phyloP scores from a whole-genome alignment of 2,888 invertebrate genomes.

The Apotomis capreana region DNA sequence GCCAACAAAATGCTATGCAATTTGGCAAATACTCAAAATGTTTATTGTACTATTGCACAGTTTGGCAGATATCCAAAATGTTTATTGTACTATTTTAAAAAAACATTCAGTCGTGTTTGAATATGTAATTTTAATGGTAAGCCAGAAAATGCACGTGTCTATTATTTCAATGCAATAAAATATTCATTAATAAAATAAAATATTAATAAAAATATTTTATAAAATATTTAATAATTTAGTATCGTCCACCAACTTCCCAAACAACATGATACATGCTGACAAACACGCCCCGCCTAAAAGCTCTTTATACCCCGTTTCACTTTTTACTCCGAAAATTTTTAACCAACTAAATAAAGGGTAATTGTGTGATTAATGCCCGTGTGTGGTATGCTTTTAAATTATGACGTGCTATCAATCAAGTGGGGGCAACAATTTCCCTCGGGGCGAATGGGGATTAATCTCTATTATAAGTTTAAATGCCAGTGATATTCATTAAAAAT shows the following conservation, averaged over 20 bases:
- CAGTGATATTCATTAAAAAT: neutral
- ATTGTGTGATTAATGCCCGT: slow-evolving; percentile 42
- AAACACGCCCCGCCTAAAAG: slow-evolving; percentile 32
- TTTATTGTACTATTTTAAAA: no score
- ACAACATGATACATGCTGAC: slow-evolving; percentile 23
- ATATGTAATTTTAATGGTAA: no score
- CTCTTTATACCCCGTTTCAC: slow-evolving; percentile 24
- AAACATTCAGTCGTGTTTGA: no score
- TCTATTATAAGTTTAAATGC: neutral
- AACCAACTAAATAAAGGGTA: slow-evolving; percentile 39
- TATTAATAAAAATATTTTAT: no score
- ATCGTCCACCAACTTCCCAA: neutral
- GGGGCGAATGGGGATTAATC: neutral
- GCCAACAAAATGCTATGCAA: no score
- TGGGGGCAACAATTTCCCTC: neutral
- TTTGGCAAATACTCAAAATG: no score
- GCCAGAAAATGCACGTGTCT: no score
- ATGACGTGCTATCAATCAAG: slow-evolving; percentile 40
- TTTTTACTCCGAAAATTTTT: slow-evolving; percentile 29
- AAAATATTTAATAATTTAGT: neutral
- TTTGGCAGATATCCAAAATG: no score
- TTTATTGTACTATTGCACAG: no score
- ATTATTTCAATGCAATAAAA: no score
- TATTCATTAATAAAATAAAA: no score
- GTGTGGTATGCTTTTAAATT: slow-evolving; percentile 39